phyloP scores from a whole-genome alignment of 1,140 invertebrate genomes.

The Littorina saxatilis region DNA sequence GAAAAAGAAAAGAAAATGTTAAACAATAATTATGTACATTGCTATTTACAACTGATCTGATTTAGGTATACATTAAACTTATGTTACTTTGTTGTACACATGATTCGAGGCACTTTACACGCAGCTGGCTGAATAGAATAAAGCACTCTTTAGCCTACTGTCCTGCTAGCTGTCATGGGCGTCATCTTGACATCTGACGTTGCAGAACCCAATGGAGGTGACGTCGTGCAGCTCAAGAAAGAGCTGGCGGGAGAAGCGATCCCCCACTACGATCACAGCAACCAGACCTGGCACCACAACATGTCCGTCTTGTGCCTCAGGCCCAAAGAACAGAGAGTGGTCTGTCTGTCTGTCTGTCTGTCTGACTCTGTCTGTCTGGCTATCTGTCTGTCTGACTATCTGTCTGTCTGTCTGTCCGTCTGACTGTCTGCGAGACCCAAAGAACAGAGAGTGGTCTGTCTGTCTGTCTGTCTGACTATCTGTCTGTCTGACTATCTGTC shows the following conservation, averaged over 20 bases:
- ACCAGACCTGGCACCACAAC: conserved; percentile 6
- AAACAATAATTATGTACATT: background rate
- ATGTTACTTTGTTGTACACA: background rate
- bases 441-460: too few species aligned
- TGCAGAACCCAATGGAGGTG: conserved; percentile 2
- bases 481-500: too few species aligned
- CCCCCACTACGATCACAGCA: background rate
- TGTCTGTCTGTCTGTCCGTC: too few species aligned
- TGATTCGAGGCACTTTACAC: too few species aligned
- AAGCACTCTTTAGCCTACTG: too few species aligned
- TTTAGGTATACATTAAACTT: background rate
- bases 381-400: too few species aligned
- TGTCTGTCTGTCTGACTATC: too few species aligned
- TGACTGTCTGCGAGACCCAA: too few species aligned
- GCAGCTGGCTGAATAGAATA: background rate
- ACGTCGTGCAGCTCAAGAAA: conserved; percentile 9
- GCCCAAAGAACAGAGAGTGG: background rate
- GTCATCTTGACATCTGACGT: background rate
- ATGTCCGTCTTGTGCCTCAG: conserved; percentile 5
- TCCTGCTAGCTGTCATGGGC: background rate
- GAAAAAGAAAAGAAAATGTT: background rate
- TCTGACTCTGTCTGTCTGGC: too few species aligned
- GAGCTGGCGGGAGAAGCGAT: background rate
- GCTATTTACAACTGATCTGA: background rate
- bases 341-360: too few species aligned